Conservation (phyloP, 2,797 vertebrate genomes). For the Tangara arthus region DNA sequence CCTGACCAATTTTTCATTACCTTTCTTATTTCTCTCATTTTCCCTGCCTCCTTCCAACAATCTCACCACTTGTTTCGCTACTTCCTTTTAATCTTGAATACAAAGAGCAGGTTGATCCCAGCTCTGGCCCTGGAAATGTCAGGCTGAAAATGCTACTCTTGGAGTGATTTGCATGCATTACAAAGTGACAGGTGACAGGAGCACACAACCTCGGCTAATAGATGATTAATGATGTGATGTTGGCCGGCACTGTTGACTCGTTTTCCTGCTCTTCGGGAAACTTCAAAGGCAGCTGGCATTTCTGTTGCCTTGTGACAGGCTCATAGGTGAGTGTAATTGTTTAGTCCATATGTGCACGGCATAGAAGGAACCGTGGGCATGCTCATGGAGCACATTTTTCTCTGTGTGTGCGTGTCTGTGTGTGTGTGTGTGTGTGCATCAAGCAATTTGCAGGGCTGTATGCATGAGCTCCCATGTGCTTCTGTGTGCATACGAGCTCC, state of each 20-base stretch:
- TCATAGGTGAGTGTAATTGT: constrained; percentile 23
- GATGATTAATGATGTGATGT: constrained; percentile 76
- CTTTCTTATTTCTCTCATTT: not conserved
- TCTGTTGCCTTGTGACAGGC: constrained; percentile 44
- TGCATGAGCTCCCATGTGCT: not conserved
- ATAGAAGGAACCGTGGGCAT: not conserved
- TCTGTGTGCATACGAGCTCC: not conserved
- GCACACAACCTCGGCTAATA: constrained; percentile 64
- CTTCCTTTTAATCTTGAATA: constrained; percentile 29
- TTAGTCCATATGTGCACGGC: constrained; percentile 1
- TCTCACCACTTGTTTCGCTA: not conserved
- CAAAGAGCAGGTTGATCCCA: constrained; percentile 55
- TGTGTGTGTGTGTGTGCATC: not conserved
- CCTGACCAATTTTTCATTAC: not conserved
- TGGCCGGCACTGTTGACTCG: constrained; percentile 59
- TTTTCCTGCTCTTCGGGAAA: constrained; percentile 64
- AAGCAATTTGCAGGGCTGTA: not conserved
- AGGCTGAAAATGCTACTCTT: constrained; percentile 68
- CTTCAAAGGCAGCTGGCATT: constrained; percentile 69
- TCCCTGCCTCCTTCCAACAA: not conserved
- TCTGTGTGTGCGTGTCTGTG: not conserved
- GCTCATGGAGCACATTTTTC: not conserved
- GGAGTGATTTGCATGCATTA: constrained; percentile 74
- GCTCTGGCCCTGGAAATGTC: constrained; percentile 64
- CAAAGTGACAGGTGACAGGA: constrained; percentile 73